Conservation (phyloP, 2,797 vertebrate genomes). For the Mus minutoides region DNA sequence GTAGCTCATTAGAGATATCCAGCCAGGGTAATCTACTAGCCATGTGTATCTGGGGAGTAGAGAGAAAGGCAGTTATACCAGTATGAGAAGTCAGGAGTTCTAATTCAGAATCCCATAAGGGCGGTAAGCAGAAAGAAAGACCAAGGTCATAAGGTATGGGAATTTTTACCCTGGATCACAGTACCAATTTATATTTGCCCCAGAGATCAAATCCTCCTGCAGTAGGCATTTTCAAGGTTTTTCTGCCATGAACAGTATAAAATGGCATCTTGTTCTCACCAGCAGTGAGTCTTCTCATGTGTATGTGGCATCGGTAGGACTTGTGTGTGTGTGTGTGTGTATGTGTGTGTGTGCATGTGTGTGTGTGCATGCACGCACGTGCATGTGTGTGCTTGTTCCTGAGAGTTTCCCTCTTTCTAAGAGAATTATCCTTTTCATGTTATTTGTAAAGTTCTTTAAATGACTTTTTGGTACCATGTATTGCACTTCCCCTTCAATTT, state of each 20-base stretch:
- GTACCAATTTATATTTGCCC: constrained; percentile 44
- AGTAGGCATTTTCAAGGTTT: constrained; percentile 42
- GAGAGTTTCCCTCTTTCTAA: constrained; percentile 41
- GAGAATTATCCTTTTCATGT: neutral
- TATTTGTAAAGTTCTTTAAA: constrained; percentile 47
- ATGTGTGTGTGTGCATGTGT: neutral
- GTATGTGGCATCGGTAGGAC: neutral
- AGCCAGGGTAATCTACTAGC: neutral
- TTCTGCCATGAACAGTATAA: constrained; percentile 18
- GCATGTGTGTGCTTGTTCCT: neutral
- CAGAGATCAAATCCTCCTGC: neutral
- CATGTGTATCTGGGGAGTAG: neutral
- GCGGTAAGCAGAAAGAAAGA: constrained; percentile 8
- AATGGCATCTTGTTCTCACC: constrained; percentile 24
- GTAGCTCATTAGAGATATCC: constrained; percentile 1
- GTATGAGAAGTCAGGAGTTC: neutral
- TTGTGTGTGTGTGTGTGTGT: no score
- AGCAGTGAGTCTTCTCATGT: neutral
- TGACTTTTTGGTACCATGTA: neutral
- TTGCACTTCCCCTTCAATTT: constrained; percentile 29
- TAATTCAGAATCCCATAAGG: neutral
- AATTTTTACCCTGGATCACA: constrained; percentile 41
- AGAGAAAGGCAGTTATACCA: constrained; percentile 9
- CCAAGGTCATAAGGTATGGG: neutral
- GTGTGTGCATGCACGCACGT: no score